Conservation (phyloP, 2,113 vertebrate species). For the Climacteris rufus region DNA sequence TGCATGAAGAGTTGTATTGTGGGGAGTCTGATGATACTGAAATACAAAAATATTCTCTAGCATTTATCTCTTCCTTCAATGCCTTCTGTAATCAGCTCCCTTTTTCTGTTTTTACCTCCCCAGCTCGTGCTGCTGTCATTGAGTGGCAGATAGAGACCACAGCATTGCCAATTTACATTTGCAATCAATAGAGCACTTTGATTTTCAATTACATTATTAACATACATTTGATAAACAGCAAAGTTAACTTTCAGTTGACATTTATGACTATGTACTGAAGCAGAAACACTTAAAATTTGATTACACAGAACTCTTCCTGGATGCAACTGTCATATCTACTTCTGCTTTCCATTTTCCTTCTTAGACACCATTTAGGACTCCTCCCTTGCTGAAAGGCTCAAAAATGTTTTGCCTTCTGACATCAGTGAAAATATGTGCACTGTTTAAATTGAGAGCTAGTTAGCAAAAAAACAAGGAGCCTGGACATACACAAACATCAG, state of each 20-base stretch:
- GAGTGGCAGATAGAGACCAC: background rate
- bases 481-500: background rate
- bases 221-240: constrained; percentile 30
- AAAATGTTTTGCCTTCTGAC: background rate
- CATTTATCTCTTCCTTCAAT: background rate
- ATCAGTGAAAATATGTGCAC: background rate
- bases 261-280: background rate
- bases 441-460: background rate
- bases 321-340: background rate
- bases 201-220: background rate
- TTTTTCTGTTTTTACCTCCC: background rate
- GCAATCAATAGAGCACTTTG: constrained; percentile 26
- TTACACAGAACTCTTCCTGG: background rate
- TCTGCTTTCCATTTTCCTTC: background rate
- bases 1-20: background rate
- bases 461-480: background rate
- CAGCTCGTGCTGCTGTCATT: background rate
- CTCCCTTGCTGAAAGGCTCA: background rate
- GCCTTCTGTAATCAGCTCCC: background rate
- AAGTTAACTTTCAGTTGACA: constrained; percentile 22
- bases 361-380: background rate
- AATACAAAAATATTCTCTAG: background rate
- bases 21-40: background rate
- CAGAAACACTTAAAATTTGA: background rate
- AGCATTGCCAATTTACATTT: background rate